Percentiles rank a stretch among this genome's conserved stretches.
phyloP scores from a whole-genome alignment of 2,888 invertebrate genomes.

The Netelia virgata region DNA sequence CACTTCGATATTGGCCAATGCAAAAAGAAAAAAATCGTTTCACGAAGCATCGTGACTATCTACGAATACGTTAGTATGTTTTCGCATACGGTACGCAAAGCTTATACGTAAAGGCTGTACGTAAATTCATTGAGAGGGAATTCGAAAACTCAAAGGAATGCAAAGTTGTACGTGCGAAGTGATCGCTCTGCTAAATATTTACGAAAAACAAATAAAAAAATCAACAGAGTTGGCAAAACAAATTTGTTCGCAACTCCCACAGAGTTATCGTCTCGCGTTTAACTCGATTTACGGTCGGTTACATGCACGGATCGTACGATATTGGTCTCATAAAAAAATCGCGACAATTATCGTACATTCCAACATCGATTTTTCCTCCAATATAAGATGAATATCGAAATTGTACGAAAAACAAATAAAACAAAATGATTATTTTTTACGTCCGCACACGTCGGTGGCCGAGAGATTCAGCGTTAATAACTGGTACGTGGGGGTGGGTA shows the following conservation, averaged over 20 bases:
- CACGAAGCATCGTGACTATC: slow-evolving; percentile 16
- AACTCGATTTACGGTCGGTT: not conserved
- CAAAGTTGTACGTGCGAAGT: slow-evolving; percentile 52
- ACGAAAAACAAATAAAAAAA: slow-evolving; percentile 5
- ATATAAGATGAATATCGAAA: slow-evolving; percentile 32
- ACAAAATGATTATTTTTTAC: slow-evolving; percentile 17
- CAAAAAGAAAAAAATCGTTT: slow-evolving; percentile 11
- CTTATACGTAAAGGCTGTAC: slow-evolving; percentile 54
- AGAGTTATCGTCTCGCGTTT: slow-evolving; percentile 33
- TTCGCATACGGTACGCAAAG: slow-evolving; percentile 32
- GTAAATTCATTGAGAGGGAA: slow-evolving; percentile 59
- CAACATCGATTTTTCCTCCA: slow-evolving; percentile 12
- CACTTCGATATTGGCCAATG: slow-evolving; percentile 24
- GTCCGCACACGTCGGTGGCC: slow-evolving; percentile 12
- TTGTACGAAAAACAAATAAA: slow-evolving; percentile 30
- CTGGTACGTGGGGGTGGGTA: slow-evolving; percentile 27
- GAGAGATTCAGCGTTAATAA: slow-evolving; percentile 37
- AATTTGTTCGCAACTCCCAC: slow-evolving; percentile 9
- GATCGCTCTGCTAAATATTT: slow-evolving; percentile 17
- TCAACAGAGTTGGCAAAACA: not conserved
- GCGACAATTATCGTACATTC: slow-evolving; percentile 8
- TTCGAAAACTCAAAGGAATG: slow-evolving; percentile 61
- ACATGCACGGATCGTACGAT: not conserved
- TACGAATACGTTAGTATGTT: slow-evolving; percentile 20
- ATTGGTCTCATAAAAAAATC: not conserved